phyloP scores from a whole-genome alignment of 2,888 invertebrate genomes.

The Pachymerium ferrugineum region DNA sequence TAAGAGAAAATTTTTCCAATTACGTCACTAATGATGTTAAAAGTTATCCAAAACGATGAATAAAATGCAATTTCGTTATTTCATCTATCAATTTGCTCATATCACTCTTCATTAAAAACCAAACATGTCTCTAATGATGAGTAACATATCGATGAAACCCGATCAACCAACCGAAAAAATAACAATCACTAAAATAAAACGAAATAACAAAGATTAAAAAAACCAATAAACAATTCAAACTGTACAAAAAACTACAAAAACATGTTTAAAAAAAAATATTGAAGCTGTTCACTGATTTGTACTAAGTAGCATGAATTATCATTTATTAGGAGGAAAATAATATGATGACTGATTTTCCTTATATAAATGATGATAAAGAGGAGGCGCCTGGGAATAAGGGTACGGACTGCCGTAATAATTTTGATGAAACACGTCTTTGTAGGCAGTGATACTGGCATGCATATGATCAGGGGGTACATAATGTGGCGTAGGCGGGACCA shows the following conservation, averaged over 20 bases:
- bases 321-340: conserved; percentile 24
- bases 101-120: too few relatives aligned
- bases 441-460: conserved; percentile 27
- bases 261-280: background rate
- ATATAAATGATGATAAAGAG: conserved; percentile 29
- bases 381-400: conserved; percentile 3
- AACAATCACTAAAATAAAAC: too few relatives aligned
- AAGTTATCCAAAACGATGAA: too few relatives aligned
- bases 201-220: background rate
- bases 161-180: too few relatives aligned
- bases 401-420: conserved; percentile 21
- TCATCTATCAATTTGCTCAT: too few relatives aligned
- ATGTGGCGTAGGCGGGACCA: conserved; percentile 6
- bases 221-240: background rate
- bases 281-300: conserved; percentile 11
- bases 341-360: conserved; percentile 30
- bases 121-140: too few relatives aligned
- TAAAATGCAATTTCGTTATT: too few relatives aligned
- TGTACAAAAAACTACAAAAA: background rate
- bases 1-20: too few relatives aligned
- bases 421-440: conserved; percentile 33
- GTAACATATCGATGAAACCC: too few relatives aligned
- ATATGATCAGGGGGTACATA: conserved; percentile 29
- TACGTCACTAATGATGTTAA: too few relatives aligned
- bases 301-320: conserved; percentile 20